Evolutionary conservation across 2,888 invertebrate genomes (phyloP).

Genomic region (Chrysodeixis includens): DNA sequence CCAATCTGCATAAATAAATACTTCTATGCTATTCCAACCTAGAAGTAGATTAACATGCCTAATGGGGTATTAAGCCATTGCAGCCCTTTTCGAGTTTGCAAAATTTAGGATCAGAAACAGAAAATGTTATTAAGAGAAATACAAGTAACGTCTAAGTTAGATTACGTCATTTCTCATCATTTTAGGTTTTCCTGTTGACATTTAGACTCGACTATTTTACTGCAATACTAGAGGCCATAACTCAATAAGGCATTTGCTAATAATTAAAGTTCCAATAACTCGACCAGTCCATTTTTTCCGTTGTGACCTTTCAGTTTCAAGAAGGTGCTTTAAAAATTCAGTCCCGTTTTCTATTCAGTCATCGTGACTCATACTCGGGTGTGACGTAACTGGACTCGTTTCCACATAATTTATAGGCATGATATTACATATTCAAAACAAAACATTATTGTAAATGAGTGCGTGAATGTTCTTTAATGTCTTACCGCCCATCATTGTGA

Average conservation of each 20-base stretch:
- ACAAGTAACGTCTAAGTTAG: too few species aligned
- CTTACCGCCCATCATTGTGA: not conserved
- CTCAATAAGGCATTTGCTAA: not conserved
- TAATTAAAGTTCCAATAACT: slow-evolving; percentile 1
- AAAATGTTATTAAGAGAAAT: too few species aligned
- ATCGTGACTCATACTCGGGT: slow-evolving; percentile 23
- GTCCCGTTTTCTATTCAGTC: slow-evolving; percentile 26
- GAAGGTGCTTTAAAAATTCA: slow-evolving; percentile 26
- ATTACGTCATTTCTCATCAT: too few species aligned
- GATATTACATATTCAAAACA: not conserved
- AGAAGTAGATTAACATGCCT: too few species aligned
- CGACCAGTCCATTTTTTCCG: not conserved
- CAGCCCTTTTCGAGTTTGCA: too few species aligned
- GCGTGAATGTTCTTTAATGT: not conserved
- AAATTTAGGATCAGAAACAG: too few species aligned
- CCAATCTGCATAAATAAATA: too few species aligned
- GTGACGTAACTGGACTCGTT: slow-evolving; percentile 21
- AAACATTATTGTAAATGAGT: not conserved
- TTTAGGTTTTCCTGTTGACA: too few species aligned
- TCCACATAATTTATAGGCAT: slow-evolving; percentile 6
- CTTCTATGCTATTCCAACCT: too few species aligned
- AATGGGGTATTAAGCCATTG: not conserved
- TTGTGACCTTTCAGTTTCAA: slow-evolving; percentile 26
- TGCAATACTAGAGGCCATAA: not conserved
- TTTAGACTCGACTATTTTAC: too few species aligned